Conservation (phyloP, 2,113 vertebrate species). For the Corythaixoides concolor region DNA sequence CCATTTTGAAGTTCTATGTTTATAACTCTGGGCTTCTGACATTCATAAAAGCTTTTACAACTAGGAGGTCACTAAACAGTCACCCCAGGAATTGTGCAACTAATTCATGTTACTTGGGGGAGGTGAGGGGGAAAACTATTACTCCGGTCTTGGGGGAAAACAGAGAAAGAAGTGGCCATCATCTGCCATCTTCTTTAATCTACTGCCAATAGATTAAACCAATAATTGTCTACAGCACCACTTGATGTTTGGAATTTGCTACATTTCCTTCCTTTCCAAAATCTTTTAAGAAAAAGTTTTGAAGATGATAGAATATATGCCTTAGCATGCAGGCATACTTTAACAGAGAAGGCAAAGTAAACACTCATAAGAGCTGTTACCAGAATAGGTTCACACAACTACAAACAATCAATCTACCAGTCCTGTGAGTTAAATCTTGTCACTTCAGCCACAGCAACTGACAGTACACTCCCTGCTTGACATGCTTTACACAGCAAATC, state of each 20-base stretch:
- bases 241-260: slow-evolving; percentile 8
- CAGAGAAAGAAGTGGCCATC: background rate
- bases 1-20: background rate
- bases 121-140: background rate
- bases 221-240: slow-evolving; percentile 12
- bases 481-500: background rate
- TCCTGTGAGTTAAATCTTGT: background rate
- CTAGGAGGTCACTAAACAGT: background rate
- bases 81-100: background rate
- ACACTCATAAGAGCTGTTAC: background rate
- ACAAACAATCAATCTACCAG: background rate
- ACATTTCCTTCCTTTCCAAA: slow-evolving; percentile 32
- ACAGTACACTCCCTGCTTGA: background rate
- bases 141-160: slow-evolving; percentile 9
- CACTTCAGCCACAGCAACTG: background rate
- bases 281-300: background rate
- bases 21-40: background rate
- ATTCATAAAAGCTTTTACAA: background rate
- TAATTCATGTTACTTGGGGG: background rate
- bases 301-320: background rate
- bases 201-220: slow-evolving; percentile 27
- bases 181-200: slow-evolving; percentile 43
- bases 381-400: background rate
- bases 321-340: background rate
- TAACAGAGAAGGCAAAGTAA: background rate